Evolutionary conservation across 2,797 vertebrate species (phyloP).

Genomic region (Cyprinella venusta): DNA sequence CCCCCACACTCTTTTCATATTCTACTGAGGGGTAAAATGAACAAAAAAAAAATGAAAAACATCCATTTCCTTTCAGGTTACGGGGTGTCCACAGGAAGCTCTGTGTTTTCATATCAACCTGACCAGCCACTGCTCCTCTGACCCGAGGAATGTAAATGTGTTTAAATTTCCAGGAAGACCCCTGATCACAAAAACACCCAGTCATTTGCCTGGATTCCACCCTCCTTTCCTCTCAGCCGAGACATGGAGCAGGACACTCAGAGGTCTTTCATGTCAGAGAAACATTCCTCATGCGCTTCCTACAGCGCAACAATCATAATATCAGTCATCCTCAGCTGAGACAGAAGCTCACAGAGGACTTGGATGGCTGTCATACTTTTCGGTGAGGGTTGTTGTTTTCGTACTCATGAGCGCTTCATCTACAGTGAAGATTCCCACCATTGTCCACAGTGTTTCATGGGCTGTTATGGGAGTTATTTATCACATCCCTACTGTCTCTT

Average conservation of each 20-base stretch:
- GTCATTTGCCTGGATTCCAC: conserved; percentile 51
- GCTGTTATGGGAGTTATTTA: conserved; percentile 48
- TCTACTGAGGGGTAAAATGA: conserved; percentile 68
- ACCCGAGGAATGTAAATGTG: conserved; percentile 52
- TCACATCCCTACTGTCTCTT: conserved; percentile 48
- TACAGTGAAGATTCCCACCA: conserved; percentile 52
- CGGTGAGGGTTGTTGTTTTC: conserved; percentile 34
- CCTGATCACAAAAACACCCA: conserved; percentile 59
- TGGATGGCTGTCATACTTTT: conserved; percentile 25
- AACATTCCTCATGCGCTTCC: conserved; percentile 52
- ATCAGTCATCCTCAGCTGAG: conserved; percentile 39
- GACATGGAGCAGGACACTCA: conserved; percentile 39
- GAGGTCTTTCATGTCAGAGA: conserved; percentile 43
- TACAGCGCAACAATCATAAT: conserved; percentile 48
- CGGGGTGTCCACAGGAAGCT: conserved; percentile 55
- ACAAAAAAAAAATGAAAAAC: conserved; percentile 51
- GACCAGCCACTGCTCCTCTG: conserved; percentile 47
- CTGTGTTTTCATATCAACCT: conserved; percentile 56
- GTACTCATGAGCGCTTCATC: conserved; percentile 22
- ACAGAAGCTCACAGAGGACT: neutral
- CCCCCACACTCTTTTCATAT: conserved; percentile 70
- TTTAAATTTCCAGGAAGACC: conserved; percentile 73
- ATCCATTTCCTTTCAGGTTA: conserved; percentile 64
- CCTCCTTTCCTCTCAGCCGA: conserved; percentile 28
- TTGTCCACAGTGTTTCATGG: conserved; percentile 52